Evolutionary conservation across 1,140 invertebrate genomes (phyloP).

Genomic region (Chymomyza costata): DNA sequence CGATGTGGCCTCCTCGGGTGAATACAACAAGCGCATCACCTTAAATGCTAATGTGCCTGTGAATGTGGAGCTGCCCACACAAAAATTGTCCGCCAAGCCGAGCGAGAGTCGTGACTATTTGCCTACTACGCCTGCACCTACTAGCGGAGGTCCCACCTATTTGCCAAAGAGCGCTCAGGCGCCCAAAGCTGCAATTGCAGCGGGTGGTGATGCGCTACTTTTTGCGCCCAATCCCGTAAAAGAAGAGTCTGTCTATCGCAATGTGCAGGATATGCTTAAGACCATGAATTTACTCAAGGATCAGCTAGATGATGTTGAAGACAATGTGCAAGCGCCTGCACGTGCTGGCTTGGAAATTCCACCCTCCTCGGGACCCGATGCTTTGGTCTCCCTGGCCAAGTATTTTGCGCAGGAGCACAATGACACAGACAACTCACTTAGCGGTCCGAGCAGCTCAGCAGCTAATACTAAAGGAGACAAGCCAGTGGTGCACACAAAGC

Average conservation of each 20-base stretch:
- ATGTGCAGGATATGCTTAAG: slow-evolving; percentile 75
- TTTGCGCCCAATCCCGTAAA: slow-evolving; percentile 57
- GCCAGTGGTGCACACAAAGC: slow-evolving; percentile 29
- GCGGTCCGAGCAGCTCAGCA: slow-evolving; percentile 8
- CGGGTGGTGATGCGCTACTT: slow-evolving; percentile 50
- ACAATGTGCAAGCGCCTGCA: slow-evolving; percentile 48
- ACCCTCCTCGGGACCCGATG: slow-evolving; percentile 83
- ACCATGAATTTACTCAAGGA: slow-evolving; percentile 72
- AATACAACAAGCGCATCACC: slow-evolving; percentile 24
- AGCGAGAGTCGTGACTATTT: slow-evolving; percentile 50
- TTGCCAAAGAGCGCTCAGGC: slow-evolving; percentile 47
- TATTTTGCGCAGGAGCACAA: slow-evolving; percentile 85
- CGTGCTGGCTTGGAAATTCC: slow-evolving; percentile 80
- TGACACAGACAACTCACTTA: slow-evolving; percentile 72
- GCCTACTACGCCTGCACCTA: slow-evolving; percentile 49
- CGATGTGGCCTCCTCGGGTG: slow-evolving; percentile 50
- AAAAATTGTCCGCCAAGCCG: slow-evolving; percentile 13
- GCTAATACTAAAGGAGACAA: slow-evolving; percentile 26
- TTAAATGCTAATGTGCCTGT: slow-evolving; percentile 5
- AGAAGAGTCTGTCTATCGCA: slow-evolving; percentile 67
- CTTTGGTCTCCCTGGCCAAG: slow-evolving; percentile 84
- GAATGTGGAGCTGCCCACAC: slow-evolving; percentile 14
- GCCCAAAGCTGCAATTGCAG: slow-evolving; percentile 35
- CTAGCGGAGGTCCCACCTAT: slow-evolving; percentile 65
- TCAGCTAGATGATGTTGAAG: slow-evolving; percentile 54